phyloP scores from a whole-genome alignment of 2,113 vertebrate species.

The Corythaixoides concolor region DNA sequence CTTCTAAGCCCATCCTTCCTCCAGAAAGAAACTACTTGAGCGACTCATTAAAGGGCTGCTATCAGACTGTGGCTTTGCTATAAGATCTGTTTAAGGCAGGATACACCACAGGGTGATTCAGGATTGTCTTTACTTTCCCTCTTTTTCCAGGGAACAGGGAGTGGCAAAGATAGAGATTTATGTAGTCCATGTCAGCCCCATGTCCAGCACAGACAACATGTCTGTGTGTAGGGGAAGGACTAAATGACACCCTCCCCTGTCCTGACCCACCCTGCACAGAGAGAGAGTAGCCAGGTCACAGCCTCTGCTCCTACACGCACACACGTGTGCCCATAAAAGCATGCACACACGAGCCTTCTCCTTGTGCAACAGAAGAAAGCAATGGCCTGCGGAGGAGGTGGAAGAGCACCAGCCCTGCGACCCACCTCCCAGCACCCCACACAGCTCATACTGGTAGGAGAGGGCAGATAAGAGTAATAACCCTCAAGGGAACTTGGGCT shows the following conservation, averaged over 20 bases:
- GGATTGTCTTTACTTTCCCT: neutral
- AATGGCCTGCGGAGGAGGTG: neutral
- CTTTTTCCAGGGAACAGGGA: neutral
- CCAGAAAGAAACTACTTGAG: neutral
- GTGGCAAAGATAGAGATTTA: neutral
- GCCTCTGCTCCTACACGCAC: neutral
- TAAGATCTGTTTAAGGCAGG: neutral
- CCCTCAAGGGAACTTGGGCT: neutral
- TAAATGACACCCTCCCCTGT: neutral
- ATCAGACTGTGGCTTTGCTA: neutral
- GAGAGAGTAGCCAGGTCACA: neutral
- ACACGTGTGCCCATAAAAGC: fast-evolving
- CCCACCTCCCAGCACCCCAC: fast-evolving
- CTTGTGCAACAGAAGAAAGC: neutral
- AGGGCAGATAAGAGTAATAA: neutral
- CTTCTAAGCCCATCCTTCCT: neutral
- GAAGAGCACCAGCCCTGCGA: neutral
- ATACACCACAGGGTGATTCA: neutral
- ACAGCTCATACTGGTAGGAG: neutral
- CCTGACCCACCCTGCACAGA: neutral
- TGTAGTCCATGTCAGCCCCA: fast-evolving
- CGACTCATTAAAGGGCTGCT: neutral
- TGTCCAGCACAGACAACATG: neutral
- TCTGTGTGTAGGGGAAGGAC: neutral
- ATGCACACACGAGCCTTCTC: fast-evolving